Conservation (phyloP, 2,797 vertebrate species). For the Geotria australis region DNA sequence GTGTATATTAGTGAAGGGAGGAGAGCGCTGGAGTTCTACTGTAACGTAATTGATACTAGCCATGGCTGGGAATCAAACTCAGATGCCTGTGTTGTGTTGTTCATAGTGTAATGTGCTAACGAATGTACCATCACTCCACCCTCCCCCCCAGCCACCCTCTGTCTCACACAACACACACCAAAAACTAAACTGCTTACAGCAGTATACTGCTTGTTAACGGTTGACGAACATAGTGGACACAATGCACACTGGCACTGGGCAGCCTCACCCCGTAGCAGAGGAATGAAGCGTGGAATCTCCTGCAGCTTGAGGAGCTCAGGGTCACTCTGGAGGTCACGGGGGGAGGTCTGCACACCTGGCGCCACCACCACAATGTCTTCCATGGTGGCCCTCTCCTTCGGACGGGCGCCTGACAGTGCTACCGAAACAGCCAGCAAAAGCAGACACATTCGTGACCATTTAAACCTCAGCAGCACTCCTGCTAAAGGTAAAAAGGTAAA, state of each 20-base stretch:
- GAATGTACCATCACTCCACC: no score
- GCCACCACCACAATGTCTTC: conserved; percentile 89
- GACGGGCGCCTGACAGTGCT: background rate
- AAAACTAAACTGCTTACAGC: background rate
- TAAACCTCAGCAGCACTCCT: no score
- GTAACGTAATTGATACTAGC: no score
- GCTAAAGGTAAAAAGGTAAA: no score
- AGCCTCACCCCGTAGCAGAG: conserved; percentile 56
- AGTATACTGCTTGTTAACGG: background rate
- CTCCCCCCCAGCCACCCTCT: no score
- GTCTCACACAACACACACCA: no score
- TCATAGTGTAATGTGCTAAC: no score
- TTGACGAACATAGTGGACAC: background rate
- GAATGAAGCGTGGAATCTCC: conserved; percentile 91
- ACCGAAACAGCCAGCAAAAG: background rate
- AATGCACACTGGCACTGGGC: background rate
- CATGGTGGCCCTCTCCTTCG: conserved; percentile 87
- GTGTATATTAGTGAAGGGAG: no score
- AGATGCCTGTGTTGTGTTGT: no score
- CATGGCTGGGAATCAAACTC: no score
- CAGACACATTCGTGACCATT: no score
- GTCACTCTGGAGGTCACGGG: conserved; percentile 65
- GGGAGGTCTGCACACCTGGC: conserved; percentile 37
- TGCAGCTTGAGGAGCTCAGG: conserved; percentile 93
- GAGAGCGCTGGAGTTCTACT: no score